Percentiles rank a stretch among this genome's conserved stretches.
phyloP scores from a whole-genome alignment of 2,797 vertebrate species.

The Pogoniulus pusillus region DNA sequence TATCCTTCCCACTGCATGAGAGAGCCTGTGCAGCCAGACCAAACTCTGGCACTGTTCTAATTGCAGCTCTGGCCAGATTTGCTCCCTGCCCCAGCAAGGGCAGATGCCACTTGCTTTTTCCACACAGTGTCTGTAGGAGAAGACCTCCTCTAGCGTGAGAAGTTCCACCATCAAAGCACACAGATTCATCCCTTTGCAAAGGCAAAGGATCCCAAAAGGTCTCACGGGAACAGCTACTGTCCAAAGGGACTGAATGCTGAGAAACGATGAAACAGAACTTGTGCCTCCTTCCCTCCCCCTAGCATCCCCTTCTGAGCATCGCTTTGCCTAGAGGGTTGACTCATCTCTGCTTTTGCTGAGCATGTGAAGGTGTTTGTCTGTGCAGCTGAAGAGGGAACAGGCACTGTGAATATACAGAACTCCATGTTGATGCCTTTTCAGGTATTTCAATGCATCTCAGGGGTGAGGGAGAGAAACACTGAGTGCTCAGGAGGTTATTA shows the following conservation, averaged over 20 bases:
- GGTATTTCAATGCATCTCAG: neutral
- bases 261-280: neutral
- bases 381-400: neutral
- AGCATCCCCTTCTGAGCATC: neutral
- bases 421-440: neutral
- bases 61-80: neutral
- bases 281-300: neutral
- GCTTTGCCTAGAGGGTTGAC: neutral
- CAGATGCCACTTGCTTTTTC: neutral
- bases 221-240: neutral
- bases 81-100: neutral
- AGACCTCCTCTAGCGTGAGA: neutral
- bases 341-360: neutral
- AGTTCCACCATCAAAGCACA: neutral
- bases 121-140: neutral
- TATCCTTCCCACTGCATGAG: slow-evolving; percentile 5
- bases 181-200: neutral
- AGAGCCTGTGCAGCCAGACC: neutral
- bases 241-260: neutral
- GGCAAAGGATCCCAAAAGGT: neutral
- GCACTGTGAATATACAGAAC: neutral
- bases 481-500: neutral
- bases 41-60: neutral
- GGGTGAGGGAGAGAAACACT: neutral
- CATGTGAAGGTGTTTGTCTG: neutral